phyloP scores from a whole-genome alignment of 2,113 vertebrate species.

The Xerus inauris region DNA sequence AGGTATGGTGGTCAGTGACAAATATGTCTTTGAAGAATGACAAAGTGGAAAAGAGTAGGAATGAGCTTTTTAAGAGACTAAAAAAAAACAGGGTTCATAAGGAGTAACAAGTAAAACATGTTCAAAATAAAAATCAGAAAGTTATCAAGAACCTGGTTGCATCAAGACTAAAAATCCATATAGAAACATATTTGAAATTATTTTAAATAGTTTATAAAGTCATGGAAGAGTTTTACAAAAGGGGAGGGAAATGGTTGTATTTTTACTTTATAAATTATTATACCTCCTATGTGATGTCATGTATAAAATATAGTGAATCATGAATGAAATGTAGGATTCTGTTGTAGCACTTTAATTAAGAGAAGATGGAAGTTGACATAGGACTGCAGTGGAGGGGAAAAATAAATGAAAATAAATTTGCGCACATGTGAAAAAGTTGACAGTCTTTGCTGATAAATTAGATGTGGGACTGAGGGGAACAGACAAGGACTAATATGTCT shows the following conservation, averaged over 20 bases:
- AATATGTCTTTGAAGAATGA: neutral
- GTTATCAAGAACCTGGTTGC: neutral
- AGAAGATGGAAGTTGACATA: neutral
- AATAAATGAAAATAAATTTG: slow-evolving; percentile 28
- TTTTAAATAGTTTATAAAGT: neutral
- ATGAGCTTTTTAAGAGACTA: neutral
- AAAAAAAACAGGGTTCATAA: neutral
- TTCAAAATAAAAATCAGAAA: neutral
- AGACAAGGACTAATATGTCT: neutral
- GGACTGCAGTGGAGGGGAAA: neutral
- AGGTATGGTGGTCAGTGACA: neutral
- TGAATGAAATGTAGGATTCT: neutral
- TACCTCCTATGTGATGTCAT: neutral
- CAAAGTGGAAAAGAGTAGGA: neutral
- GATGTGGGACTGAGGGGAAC: neutral
- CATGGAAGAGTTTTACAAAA: neutral
- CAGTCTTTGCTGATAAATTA: slow-evolving; percentile 44
- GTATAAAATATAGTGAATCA: neutral
- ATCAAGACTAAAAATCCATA: neutral
- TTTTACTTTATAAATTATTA: slow-evolving; percentile 6
- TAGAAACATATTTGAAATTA: neutral
- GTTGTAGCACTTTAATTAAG: slow-evolving; percentile 44
- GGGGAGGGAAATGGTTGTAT: neutral
- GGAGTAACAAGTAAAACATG: neutral
- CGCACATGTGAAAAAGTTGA: slow-evolving; percentile 42